Percentiles rank a stretch among this genome's conserved stretches.
phyloP scores from a whole-genome alignment of 2,797 vertebrate species.

The Poeciliopsis paucimaculata region DNA sequence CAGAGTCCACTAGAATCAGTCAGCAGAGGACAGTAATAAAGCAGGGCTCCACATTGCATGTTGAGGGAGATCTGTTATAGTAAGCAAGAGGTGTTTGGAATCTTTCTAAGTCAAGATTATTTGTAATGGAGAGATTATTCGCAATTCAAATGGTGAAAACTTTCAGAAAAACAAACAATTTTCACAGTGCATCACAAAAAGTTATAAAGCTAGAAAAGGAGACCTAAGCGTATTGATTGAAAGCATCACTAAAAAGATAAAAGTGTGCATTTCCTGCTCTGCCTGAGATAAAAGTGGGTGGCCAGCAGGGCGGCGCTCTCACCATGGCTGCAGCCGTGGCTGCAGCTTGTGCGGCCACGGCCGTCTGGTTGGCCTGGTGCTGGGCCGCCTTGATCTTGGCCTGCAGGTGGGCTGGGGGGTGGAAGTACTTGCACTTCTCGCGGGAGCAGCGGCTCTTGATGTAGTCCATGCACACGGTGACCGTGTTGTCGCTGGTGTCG shows the following conservation, averaged over 20 bases:
- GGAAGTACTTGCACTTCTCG: constrained; percentile 99
- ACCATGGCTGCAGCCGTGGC: constrained; percentile 80
- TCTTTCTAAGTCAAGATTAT: not conserved
- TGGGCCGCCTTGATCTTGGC: constrained; percentile 97
- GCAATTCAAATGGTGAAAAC: not conserved
- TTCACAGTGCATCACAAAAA: not conserved
- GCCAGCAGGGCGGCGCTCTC: constrained; percentile 45
- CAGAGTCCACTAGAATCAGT: constrained; percentile 54
- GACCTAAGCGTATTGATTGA: not conserved
- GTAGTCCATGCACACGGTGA: constrained; percentile 98
- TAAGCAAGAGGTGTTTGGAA: constrained; percentile 1
- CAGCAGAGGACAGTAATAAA: constrained; percentile 65
- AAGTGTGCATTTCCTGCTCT: constrained; percentile 19
- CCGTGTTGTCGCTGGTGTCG: constrained; percentile 96
- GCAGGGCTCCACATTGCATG: constrained; percentile 79
- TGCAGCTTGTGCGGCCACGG: constrained; percentile 91
- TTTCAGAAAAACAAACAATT: not conserved
- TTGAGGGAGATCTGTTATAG: constrained; percentile 15
- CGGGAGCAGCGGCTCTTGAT: constrained; percentile 98
- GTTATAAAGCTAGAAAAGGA: constrained; percentile 9
- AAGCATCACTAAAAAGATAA: constrained; percentile 8
- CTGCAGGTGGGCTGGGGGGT: constrained; percentile 96
- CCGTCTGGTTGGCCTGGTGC: constrained; percentile 96
- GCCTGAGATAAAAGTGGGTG: constrained; percentile 4
- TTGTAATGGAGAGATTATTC: not conserved